Percentiles rank a stretch among this genome's conserved stretches.
Evolutionary conservation across 2,113 vertebrate species (phyloP).

Genomic region (Aythya baeri): DNA sequence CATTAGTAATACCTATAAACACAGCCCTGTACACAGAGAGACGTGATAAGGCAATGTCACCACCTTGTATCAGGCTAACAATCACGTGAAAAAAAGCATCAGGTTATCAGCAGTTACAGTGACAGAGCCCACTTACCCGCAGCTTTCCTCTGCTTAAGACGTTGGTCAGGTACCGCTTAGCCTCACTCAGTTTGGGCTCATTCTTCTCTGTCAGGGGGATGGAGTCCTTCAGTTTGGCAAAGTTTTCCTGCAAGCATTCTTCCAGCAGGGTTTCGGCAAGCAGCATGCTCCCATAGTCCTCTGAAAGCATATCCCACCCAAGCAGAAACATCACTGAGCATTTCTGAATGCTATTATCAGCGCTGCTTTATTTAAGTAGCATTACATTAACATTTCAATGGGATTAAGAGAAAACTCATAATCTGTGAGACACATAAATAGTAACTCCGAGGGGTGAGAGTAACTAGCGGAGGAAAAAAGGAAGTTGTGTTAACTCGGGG

Average conservation of each 20-base stretch:
- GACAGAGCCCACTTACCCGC: slow-evolving; percentile 75
- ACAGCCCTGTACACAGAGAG: not conserved
- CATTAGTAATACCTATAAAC: not conserved
- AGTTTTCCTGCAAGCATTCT: slow-evolving; percentile 89
- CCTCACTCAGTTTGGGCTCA: slow-evolving; percentile 84
- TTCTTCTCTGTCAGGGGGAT: slow-evolving; percentile 84
- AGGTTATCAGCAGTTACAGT: not conserved
- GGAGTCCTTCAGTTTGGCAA: slow-evolving; percentile 82
- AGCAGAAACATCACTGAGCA: not conserved
- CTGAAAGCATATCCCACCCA: slow-evolving; percentile 74
- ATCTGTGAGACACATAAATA: not conserved
- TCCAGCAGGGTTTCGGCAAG: slow-evolving; percentile 90
- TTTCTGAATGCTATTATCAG: too few species aligned
- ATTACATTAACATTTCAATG: not conserved
- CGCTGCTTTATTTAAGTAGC: not conserved
- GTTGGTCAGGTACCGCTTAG: slow-evolving; percentile 85
- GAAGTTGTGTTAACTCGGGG: not conserved
- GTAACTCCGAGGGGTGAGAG: not conserved
- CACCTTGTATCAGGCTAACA: not conserved
- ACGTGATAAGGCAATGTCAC: not conserved
- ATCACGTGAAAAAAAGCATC: not conserved
- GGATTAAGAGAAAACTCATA: not conserved
- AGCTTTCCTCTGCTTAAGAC: slow-evolving; percentile 89
- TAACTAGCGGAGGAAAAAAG: not conserved
- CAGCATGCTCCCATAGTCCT: slow-evolving; percentile 88